phyloP scores from a whole-genome alignment of 2,797 vertebrate genomes.

The Poecilia picta region DNA sequence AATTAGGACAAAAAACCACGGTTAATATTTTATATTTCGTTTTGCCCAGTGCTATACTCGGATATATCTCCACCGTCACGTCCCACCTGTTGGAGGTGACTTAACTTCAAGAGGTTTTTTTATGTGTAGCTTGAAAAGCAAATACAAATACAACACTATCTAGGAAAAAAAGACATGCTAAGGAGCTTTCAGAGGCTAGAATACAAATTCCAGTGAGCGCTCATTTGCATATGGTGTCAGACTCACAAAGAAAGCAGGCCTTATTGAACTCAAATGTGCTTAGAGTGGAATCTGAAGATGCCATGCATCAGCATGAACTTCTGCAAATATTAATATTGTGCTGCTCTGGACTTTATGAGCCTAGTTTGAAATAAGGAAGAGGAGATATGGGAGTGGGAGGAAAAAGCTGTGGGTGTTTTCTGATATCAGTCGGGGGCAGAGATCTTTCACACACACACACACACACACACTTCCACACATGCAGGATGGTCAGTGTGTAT shows the following conservation, averaged over 20 bases:
- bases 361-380: conserved; percentile 14
- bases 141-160: not conserved
- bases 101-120: conserved; percentile 16
- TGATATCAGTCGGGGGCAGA: conserved; percentile 6
- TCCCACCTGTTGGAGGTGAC: conserved; percentile 26
- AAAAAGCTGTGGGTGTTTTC: not conserved
- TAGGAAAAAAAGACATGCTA: conserved; percentile 2
- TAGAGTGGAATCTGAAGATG: conserved; percentile 9
- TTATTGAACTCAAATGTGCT: conserved; percentile 12
- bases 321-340: conserved; percentile 1
- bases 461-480: not conserved
- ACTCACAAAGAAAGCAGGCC: not conserved
- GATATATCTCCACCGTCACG: conserved; percentile 12
- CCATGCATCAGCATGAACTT: conserved; percentile 2
- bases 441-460: not conserved
- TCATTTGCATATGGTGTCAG: conserved; percentile 7
- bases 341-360: conserved; percentile 10
- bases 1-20: conserved; percentile 73
- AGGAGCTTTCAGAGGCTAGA: conserved; percentile 9
- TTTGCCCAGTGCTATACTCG: conserved; percentile 18
- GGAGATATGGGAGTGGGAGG: not conserved
- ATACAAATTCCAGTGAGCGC: not conserved
- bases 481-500: not conserved
- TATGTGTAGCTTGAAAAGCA: conserved; percentile 5
- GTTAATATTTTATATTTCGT: conserved; percentile 74